Evolutionary conservation across 1,140 invertebrate genomes (phyloP), one percentile per base, ranked within the genome.

Genomic region (Lutraria rhynchaena): DNA sequence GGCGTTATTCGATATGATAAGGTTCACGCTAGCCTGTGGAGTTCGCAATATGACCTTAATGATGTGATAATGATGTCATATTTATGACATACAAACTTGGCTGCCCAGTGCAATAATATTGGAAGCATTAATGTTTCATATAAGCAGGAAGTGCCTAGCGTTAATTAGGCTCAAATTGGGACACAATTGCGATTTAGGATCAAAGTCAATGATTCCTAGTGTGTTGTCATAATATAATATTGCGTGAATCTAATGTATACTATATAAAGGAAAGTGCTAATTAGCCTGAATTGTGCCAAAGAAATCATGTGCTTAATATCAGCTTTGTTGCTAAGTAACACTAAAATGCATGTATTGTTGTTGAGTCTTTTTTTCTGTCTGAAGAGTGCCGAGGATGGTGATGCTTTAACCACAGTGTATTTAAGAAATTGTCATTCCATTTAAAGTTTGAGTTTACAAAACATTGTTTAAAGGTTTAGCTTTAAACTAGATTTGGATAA

Each of bases 91-190:
- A 17, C 2, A 11, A 49, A 5, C 15, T 41, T 65, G 44, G 0
- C 27, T 27, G 19, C 19, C 5, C 19, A 49, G n/a, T 44, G 33
- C 7, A 44, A 33, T 63, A 67, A 46, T 15, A 41, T 15, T 3
- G 4, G 44, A 27, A 5, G 5, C 11, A 17, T 67, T 49, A 67
- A 67, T 67, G 49, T 67, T 67, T 31, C 5, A 67, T 67, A 46
- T 24, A 17, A 31, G 41, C 63, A 67, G 37, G 44, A 49, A 67
- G 49, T 22, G 9, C 27, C 1, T 29, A n/a, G 44, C 5, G 73
- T 35, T 61, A 75, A 75, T 75, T 61, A 75, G 73, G 73, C 17
- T 61, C 31, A 75, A 75, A 75, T 41, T 44, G 58, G 55, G 29
- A 46, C 55, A 60, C 37, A 75, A 49, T 60, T 61, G 73, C 58